phyloP scores from a whole-genome alignment of 2,888 invertebrate species.

The Leptodirus hochenwartii region DNA sequence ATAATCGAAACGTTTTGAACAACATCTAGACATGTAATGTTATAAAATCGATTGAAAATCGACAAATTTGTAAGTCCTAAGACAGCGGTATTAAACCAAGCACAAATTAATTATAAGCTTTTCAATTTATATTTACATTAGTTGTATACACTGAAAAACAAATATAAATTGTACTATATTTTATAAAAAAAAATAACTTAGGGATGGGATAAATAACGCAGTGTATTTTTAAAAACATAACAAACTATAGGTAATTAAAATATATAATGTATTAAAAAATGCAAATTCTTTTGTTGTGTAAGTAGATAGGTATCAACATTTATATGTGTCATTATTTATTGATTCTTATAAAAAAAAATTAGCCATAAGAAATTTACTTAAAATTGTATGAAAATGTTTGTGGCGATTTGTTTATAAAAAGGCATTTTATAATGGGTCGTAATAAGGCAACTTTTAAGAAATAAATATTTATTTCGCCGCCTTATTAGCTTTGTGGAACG shows the following conservation, averaged over 20 bases:
- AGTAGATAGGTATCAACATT: not conserved
- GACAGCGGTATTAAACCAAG: constrained; percentile 18
- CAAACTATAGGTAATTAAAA: not conserved
- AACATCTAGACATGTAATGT: too few relatives aligned
- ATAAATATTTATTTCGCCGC: constrained; percentile 15
- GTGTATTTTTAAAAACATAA: constrained; percentile 7
- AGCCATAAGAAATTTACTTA: too few relatives aligned
- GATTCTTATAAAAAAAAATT: not conserved
- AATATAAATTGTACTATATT: not conserved
- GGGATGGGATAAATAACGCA: constrained; percentile 10
- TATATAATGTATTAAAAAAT: too few relatives aligned
- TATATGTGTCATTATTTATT: not conserved
- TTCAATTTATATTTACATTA: constrained; percentile 13
- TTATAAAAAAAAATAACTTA: constrained; percentile 4
- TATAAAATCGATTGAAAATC: too few relatives aligned
- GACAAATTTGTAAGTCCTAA: constrained; percentile 11
- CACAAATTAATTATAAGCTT: constrained; percentile 25
- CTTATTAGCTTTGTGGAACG: constrained; percentile 27
- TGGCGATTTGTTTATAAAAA: not conserved
- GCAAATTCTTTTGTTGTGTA: not conserved
- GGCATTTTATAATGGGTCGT: constrained; percentile 20
- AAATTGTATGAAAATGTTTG: too few relatives aligned
- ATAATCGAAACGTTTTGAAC: too few relatives aligned
- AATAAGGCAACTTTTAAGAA: constrained; percentile 20
- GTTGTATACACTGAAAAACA: constrained; percentile 7